Base-by-base conservation (phyloP, 2,888 invertebrate genomes). In the Ellobium chinense region DNA sequence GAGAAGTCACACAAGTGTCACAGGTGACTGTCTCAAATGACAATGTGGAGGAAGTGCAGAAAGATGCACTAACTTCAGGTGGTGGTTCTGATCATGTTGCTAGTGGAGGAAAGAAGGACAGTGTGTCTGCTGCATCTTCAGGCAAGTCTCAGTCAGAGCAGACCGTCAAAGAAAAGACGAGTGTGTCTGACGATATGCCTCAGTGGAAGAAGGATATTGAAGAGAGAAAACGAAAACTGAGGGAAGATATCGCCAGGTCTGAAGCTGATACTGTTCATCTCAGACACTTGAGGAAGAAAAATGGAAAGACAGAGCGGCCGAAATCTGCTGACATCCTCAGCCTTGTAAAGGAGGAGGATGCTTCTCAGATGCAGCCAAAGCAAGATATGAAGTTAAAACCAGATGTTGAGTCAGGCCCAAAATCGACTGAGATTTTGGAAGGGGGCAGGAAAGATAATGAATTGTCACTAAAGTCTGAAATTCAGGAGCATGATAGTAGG, bases 191-290 rank as follows among this genome's bases (percentile, higher is more conserved):
- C 34, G 75, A 80, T 4, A 12, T 80, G 31, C 80, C 75, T 18
- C 75, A 80, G 58, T 80, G 80, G 80, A 80, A 80, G 60, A 69
- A 68, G 58, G 70, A 65, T 31, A 36, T 69, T 18, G 80, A 80
- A 58, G 80, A 80, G 37, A 63, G 70, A 34, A 75, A 75, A 36
- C 75, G 69, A n/a, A 80, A 75, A 54, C 37, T 74, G 12, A 68
- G 34, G 36, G 66, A 46, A 69, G 69, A 80, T n/a, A 69, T 69
- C 9, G 69, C 75, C 14, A 34, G 27, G 21, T 27, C 58, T 62
- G 80, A 80, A 34, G 7, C 46, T 18, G 27, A 54, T 18, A 80
- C 60, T 21, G 18, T 7, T 14, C 31, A 65, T 18, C 9, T 46
- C 1, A 63, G 29, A 36, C n/a, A 54, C 0, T 1, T 60, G 14